phyloP scores from a whole-genome alignment of 2,888 invertebrate genomes.

The Leptothorax acervorum region DNA sequence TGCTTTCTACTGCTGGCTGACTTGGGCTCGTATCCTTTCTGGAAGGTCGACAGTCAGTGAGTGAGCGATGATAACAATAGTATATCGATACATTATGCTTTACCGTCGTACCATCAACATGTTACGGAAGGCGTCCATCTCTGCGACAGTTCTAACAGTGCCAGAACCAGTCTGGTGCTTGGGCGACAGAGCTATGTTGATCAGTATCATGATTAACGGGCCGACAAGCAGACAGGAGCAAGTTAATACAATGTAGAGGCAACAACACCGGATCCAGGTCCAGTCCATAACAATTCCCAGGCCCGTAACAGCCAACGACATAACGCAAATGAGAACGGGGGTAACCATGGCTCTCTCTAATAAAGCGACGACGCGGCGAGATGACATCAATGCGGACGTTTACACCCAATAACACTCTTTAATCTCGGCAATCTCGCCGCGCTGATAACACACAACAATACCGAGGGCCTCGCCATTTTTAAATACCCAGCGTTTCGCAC shows the following conservation, averaged over 20 bases:
- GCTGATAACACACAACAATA: constrained; percentile 27
- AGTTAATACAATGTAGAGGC: constrained; percentile 78
- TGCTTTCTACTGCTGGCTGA: constrained; percentile 84
- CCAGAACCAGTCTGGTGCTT: constrained; percentile 89
- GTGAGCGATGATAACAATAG: neutral
- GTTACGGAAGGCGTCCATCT: constrained; percentile 88
- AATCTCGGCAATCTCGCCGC: neutral
- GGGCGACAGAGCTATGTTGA: constrained; percentile 89
- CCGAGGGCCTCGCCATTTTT: constrained; percentile 35
- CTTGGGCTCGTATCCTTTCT: constrained; percentile 82
- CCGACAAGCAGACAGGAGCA: constrained; percentile 83
- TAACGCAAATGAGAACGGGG: constrained; percentile 52
- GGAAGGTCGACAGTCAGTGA: constrained; percentile 50
- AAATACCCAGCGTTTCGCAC: neutral
- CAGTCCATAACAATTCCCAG: constrained; percentile 69
- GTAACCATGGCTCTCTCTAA: constrained; percentile 55
- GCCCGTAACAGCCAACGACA: constrained; percentile 61
- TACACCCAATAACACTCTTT: neutral
- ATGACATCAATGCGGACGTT: neutral
- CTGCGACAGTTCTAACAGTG: constrained; percentile 88
- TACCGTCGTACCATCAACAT: constrained; percentile 87
- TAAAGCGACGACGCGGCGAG: neutral
- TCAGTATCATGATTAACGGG: constrained; percentile 87
- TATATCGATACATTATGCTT: neutral
- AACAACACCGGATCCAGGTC: constrained; percentile 78